Conservation (phyloP, 2,888 invertebrate genomes). For the Nemotelus pantherinus region DNA sequence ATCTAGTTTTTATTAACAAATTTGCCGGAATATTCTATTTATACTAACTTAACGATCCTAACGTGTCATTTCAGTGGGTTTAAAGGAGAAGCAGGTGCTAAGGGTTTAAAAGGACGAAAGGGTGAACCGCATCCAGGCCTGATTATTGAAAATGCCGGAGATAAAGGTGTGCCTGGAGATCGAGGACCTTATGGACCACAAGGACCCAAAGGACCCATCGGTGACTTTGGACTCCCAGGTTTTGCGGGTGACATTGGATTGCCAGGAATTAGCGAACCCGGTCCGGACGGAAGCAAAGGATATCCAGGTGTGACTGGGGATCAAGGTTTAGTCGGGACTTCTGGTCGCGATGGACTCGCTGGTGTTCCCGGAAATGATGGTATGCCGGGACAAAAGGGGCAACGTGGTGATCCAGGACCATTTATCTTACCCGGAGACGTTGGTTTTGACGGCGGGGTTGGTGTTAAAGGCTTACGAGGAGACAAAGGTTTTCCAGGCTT, state of each 20-base stretch:
- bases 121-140: conserved; percentile 68
- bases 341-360: conserved; percentile 68
- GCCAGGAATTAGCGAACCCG: conserved; percentile 65
- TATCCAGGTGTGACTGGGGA: conserved; percentile 73
- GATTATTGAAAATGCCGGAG: conserved; percentile 66
- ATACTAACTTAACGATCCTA: too few relatives aligned
- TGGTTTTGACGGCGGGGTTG: conserved; percentile 63
- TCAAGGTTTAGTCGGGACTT: conserved; percentile 70
- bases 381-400: conserved; percentile 63
- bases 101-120: conserved; percentile 68
- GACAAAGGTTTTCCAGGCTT: conserved; percentile 67
- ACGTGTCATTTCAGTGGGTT: conserved; percentile 55
- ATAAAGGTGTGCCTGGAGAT: conserved; percentile 64
- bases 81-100: conserved; percentile 65
- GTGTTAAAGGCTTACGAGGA: conserved; percentile 65
- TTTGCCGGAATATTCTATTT: too few relatives aligned
- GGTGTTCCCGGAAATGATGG: conserved; percentile 64
- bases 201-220: conserved; percentile 70
- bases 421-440: conserved; percentile 62
- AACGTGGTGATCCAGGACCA: conserved; percentile 63
- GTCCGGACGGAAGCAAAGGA: conserved; percentile 74
- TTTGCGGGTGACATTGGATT: conserved; percentile 66
- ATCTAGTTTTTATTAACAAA: too few relatives aligned
- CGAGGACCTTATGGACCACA: conserved; percentile 67
- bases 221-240: conserved; percentile 69